A percentile compares a stretch with the other conserved stretches of the same genome.
Evolutionary conservation across 2,113 vertebrate genomes (phyloP).

Genomic region (Hydrolagus affinis): DNA sequence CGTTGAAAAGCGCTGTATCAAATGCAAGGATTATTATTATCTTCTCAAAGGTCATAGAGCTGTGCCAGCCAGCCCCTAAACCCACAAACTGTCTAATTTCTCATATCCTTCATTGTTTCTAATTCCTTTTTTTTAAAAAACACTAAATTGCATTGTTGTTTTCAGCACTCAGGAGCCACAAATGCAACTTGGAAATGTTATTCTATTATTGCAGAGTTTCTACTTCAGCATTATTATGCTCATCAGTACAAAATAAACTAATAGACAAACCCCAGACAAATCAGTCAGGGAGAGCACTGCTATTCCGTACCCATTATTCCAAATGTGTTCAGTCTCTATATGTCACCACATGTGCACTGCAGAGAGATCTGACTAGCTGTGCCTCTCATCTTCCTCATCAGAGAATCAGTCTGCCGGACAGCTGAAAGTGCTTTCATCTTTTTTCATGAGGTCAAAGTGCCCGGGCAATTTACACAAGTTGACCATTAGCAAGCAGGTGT

Average conservation of each 20-base stretch:
- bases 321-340: neutral
- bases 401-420: neutral
- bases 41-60: too few relatives aligned
- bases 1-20: too few relatives aligned
- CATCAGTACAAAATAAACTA: neutral
- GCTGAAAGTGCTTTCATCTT: neutral
- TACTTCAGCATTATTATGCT: neutral
- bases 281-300: neutral
- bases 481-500: constrained; percentile 14
- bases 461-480: constrained; percentile 2
- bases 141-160: too few relatives aligned
- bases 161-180: too few relatives aligned
- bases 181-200: too few relatives aligned
- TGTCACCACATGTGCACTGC: neutral
- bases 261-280: neutral
- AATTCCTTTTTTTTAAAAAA: too few relatives aligned
- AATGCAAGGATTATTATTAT: too few relatives aligned
- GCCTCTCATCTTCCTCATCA: neutral
- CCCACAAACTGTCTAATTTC: too few relatives aligned
- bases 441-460: constrained; percentile 16
- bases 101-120: too few relatives aligned
- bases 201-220: neutral
- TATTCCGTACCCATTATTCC: neutral
- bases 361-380: neutral
- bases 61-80: too few relatives aligned